Conservation (phyloP, 2,113 vertebrate genomes). For the Pterocles gutturalis region DNA sequence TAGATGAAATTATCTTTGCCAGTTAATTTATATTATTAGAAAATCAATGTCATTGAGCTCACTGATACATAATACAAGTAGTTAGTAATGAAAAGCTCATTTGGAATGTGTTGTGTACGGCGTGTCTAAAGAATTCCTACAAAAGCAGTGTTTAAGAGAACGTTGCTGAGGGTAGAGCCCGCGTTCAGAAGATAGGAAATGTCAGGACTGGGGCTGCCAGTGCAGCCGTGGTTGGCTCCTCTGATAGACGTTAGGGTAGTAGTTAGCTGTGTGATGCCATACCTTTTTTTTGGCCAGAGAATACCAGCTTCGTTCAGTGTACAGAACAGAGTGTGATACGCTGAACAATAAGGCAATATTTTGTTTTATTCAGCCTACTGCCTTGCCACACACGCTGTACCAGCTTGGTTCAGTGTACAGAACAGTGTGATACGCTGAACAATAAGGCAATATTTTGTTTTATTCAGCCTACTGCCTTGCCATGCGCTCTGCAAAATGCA, state of each 20-base stretch:
- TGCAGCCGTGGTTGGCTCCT: neutral
- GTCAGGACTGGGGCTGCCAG: neutral
- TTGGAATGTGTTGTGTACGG: constrained; percentile 29
- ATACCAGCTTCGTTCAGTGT: neutral
- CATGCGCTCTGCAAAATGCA: neutral
- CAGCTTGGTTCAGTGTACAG: neutral
- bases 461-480: neutral
- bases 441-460: neutral
- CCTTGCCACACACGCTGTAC: neutral
- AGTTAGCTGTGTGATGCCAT: neutral
- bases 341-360: neutral
- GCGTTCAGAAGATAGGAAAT: neutral
- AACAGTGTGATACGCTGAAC: neutral
- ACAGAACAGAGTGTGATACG: neutral
- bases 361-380: neutral
- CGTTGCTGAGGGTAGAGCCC: neutral
- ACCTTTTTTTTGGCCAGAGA: neutral
- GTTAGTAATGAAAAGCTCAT: constrained; percentile 55
- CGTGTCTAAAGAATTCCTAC: neutral
- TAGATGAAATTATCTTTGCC: constrained; percentile 71
- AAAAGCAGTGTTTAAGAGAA: constrained; percentile 1
- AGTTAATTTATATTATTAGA: constrained; percentile 74
- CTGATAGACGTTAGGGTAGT: neutral
- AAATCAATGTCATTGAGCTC: constrained; percentile 61
- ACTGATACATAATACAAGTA: constrained; percentile 55